Base-by-base conservation (phyloP, 1,140 invertebrate genomes). In the Lasioglossum baleicum region DNA sequence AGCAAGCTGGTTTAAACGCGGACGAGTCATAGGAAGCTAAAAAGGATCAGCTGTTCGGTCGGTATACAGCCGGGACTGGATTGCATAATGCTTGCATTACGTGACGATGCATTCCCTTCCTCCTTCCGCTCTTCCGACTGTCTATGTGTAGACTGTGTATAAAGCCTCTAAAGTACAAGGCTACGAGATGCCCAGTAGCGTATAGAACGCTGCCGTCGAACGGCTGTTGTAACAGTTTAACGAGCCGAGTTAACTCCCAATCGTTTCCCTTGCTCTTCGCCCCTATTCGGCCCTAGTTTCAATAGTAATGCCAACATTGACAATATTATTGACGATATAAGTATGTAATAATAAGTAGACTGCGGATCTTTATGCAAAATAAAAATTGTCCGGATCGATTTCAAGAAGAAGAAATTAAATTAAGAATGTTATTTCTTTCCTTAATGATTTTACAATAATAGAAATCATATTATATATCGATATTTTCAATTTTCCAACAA, bases 11-110 rank as follows among this genome's bases (percentile, higher is more conserved):
- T 20, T 56, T 20, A 20, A 56, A 56, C 17, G 51, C 15, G 15
- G 15, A 4, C 15, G 5, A 56, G 20, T 2, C 8, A n/a, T 58
- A 58, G 22, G 17, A 26, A 58, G 76, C 42, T 71, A 51, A 78
- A 79, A 68, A n/a, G 35, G 74, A 88, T 86, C 86, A 88, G 78
- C 84, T 88, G 84, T 82, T 88, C 31, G 15, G 77, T 79, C 83
- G 77, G 84, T 44, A 15, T n/a, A 81, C 70, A 71, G 48, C 58
- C 72, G 69, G 17, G 11, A 58, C 65, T 53, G 7, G 66, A 65
- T 87, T 87, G 73, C 69, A 71, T 80, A 83, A 84, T 82, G 60
- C 60, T 66, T n/a, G 65, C 73, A 68, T 77, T 86, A 86, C 82
- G 68, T 80, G 75, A 83, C 74, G 53, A 67, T 73, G 75, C 60